Base-by-base conservation (phyloP, 2,113 vertebrate genomes). In the Pelodiscus sinensis region DNA sequence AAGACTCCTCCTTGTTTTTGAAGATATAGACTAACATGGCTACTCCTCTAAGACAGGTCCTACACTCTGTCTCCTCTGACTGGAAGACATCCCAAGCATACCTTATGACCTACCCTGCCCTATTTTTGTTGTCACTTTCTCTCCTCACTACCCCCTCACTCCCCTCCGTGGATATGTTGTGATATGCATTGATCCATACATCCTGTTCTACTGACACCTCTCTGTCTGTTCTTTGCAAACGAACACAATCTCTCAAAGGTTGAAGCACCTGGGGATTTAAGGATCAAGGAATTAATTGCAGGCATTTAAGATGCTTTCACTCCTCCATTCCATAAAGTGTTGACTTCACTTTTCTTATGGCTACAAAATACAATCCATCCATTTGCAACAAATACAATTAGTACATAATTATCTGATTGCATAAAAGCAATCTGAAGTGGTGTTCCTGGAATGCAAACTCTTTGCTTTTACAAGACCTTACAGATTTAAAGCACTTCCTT, bases 381-480 rank as follows among this genome's bases (percentile, higher is more conserved):
- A 35, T 92, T 88, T 90, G 87, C 89, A 81, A 91, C 86, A 94
- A 94, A 92, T 85, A 35, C 35, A 90, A 94, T 94, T 91, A 86
- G 93, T 35, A 68, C 18, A 44, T 75, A 88, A 90, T 95, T 90
- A 94, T 93, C 89, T 94, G 88, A 96, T 90, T 95, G 89, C 84
- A 81, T 90, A 92, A n/a, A 90, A 91, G 93, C 93, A 86, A 92
- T 77, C 92, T 90, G 78, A 85, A 90, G 95, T 87, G 77, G 27
- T 65, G 84, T 94, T 95, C 92, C 87, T 96, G 92, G 92, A 90
- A 94, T 35, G 89, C 0, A 3, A 84, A 35, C n/a, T 92, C 81
- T 89, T 96, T 96, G 90, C 92, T 94, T 75, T 93, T 93, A 88
- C 82, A 94, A 91, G 22, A 90, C 80, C 18, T 68, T 19, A 16